Evolutionary conservation across 2,797 vertebrate species (phyloP), one percentile per base, ranked within the genome.

Genomic region (Diplodus puntazzo): DNA sequence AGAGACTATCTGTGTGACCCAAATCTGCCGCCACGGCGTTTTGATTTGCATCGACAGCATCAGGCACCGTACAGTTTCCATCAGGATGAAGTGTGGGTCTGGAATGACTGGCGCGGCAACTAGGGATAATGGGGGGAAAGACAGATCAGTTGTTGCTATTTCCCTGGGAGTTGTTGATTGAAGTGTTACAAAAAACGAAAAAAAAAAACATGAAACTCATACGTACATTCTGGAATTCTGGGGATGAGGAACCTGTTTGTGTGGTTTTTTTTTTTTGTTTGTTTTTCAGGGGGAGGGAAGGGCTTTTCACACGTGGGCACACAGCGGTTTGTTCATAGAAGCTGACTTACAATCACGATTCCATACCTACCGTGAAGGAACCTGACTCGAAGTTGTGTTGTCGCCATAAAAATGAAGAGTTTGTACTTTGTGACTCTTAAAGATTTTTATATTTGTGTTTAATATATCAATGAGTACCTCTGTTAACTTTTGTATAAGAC

Each of bases 361-460:
- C 75, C 91, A 91, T 90, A 88, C 13, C 71, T 80, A 89, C 83
- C 88, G 85, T 85, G 82, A 92, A 89, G 86, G 87, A 93, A 91
- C 69, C 88, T 87, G 92, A 94, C 82, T 91, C 77, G 57, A 25
- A 93, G 87, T 94, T 90, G 91, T 94, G 91, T 93, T 92, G 94
- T 95, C 77, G 93, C 95, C 95, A 96, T 95, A 92, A 91, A 93
- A 95, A 94, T 92, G 82, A 93, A 93, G 85, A 93, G 91, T 95
- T 95, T 96, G 95, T 96, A 96, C 93, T 94, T 96, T 95, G 95
- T 96, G 95, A 94, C 94, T 94, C 90, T 94, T 87, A 91, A 92
- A 92, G 92, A 86, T 94, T 96, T 96, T 95, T 95, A 95, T 95
- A 96, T 95, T 96, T 96, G 94, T 96, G 96, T 96, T 96, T 94